Conservation (phyloP, 2,888 invertebrate species). For the Willowsia nigromaculata region DNA sequence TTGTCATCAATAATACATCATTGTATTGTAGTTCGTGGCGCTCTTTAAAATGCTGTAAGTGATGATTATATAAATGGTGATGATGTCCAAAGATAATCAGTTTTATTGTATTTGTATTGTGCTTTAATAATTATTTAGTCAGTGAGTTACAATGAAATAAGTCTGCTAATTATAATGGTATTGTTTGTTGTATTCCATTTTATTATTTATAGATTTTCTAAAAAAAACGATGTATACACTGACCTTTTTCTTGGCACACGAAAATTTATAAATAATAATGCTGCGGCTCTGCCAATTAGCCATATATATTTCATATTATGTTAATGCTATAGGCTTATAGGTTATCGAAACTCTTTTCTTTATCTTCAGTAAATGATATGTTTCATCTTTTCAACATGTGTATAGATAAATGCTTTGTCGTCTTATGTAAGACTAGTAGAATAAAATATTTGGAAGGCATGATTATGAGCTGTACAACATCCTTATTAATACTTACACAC, state of each 20-base stretch:
- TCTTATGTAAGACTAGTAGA: background rate
- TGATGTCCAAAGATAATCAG: background rate
- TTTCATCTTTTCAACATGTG: background rate
- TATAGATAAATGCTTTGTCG: no score
- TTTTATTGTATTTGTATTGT: background rate
- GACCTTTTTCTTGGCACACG: constrained; percentile 2
- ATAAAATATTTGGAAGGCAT: background rate
- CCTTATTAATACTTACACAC: background rate
- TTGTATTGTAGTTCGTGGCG: background rate
- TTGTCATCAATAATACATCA: no score
- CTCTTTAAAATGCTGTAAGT: background rate
- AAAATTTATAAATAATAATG: background rate
- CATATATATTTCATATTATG: no score
- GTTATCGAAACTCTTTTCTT: background rate
- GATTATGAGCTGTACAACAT: background rate
- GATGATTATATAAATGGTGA: background rate
- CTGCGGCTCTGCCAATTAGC: background rate
- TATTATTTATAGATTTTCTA: constrained; percentile 8
- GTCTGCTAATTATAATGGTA: constrained; percentile 35
- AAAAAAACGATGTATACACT: background rate
- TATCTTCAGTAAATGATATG: background rate
- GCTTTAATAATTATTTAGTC: constrained; percentile 31
- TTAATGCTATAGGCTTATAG: background rate
- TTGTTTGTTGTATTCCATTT: constrained; percentile 10
- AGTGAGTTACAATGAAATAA: constrained; percentile 33